These are phyloP conservation scores for Agrypnia vestita DNA, from an alignment of 1,140 invertebrate species.

Conservation along the genomic window DNA sequence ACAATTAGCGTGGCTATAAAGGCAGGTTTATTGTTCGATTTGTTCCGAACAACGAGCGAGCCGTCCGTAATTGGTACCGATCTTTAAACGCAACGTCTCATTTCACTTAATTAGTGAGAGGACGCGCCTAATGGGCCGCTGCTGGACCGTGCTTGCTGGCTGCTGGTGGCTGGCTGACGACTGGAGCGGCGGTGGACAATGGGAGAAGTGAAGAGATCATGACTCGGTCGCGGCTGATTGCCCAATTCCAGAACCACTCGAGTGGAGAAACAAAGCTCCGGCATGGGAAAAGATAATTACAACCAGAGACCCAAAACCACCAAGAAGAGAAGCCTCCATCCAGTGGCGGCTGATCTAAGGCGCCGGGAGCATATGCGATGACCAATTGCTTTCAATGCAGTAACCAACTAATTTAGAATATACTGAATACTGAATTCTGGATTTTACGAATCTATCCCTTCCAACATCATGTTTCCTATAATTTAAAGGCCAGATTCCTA, in stretches of 20 bases:
- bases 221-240: slow-evolving; percentile 19
- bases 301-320: slow-evolving; percentile 6
- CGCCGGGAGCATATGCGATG: too few species aligned
- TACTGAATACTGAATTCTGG: too few species aligned
- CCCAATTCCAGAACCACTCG: slow-evolving; percentile 13
- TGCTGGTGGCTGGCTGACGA: not conserved
- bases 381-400: too few species aligned
- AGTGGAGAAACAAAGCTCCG: slow-evolving; percentile 26
- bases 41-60: not conserved
- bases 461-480: too few species aligned
- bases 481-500: too few species aligned
- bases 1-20: too few species aligned
- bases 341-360: too few species aligned
- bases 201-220: slow-evolving; percentile 14
- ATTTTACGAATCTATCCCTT: too few species aligned
- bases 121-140: not conserved
- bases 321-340: not conserved
- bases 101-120: slow-evolving; percentile 29
- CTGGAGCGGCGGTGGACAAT: slow-evolving; percentile 10
- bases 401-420: too few species aligned
- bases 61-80: not conserved
- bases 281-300: slow-evolving; percentile 36
- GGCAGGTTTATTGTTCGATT: too few species aligned
- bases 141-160: not conserved
- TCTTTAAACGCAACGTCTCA: slow-evolving; percentile 12